Conservation (phyloP, 1,140 invertebrate species). For the Littorina saxatilis region DNA sequence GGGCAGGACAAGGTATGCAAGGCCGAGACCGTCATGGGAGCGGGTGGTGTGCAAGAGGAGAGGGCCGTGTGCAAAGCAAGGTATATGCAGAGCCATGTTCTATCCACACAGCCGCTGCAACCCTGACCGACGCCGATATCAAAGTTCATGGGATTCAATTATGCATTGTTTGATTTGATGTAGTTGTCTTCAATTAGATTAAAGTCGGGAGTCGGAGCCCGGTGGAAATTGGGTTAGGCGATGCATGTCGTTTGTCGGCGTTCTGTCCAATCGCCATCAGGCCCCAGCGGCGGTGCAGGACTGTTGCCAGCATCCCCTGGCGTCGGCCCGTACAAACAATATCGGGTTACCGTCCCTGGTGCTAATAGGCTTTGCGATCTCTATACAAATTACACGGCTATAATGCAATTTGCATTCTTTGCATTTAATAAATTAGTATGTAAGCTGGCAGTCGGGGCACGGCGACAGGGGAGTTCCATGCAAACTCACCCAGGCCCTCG, state of each 20-base stretch:
- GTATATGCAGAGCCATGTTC: constrained; percentile 35
- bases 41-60: not conserved
- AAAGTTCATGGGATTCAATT: constrained; percentile 56
- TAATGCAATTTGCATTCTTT: constrained; percentile 62
- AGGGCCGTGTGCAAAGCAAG: constrained; percentile 14
- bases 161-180: constrained; percentile 57
- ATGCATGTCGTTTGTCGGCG: constrained; percentile 45
- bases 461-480: constrained; percentile 35
- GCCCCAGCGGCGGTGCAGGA: not conserved
- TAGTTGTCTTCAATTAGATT: constrained; percentile 57
- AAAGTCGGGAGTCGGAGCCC: constrained; percentile 37
- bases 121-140: constrained; percentile 46
- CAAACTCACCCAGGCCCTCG: constrained; percentile 40
- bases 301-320: constrained; percentile 29
- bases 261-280: constrained; percentile 34
- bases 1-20: constrained; percentile 20
- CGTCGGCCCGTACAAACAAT: constrained; percentile 37
- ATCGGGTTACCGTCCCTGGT: constrained; percentile 38
- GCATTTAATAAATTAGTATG: constrained; percentile 61
- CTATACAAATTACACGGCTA: constrained; percentile 53
- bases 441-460: constrained; percentile 44
- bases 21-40: constrained; percentile 4
- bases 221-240: constrained; percentile 45
- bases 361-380: constrained; percentile 48
- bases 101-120: constrained; percentile 4